Evolutionary conservation across 2,797 vertebrate species (phyloP), one percentile per base, ranked within the genome.

Genomic region (Sebastes oblongus): DNA sequence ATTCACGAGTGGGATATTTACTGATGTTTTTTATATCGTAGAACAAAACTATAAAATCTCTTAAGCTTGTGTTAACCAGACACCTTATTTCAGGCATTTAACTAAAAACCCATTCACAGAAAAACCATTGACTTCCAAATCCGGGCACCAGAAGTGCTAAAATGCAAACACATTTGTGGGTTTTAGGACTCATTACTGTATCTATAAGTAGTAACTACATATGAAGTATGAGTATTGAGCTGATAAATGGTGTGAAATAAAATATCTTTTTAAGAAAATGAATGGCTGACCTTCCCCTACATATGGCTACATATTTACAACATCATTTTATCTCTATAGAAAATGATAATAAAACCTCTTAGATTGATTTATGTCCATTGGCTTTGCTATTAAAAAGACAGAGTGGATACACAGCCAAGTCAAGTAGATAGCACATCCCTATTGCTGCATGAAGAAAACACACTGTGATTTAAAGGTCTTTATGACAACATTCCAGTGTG

Each of bases 401-500:
- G 27, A 64, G 18, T 27, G 11, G 16, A 39, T 30, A 80, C 18
- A 56, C 25, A 25, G 6, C 18, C 16, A 32, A 52, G 55, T 67
- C 39, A 42, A 54, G 32, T 30, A 27, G 18, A 70, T 4, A 56
- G 29, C 59, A 12, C 8, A 7, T 55, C 14, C 18, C 12, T 50
- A 9, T 32, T 73, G 22, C 34, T 67, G 29, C 39, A 22, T 55
- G 39, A 56, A 30, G 1, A 55, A 32, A 22, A 54, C 0, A 25
- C 20, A 56, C 36, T 52, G 1, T 13, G 69, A 75, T n/a, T 68
- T 10, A 73, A 61, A 61, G 39, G 39, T 14, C 39, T 42, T 14
- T 14, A 14, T 39, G 36, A 39, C 13, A 14, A 39, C 36, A 1
- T 14, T 39, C 6, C 13, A 6, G 0, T 39, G 36, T 39, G 0